A percentile compares a stretch with the other conserved stretches of the same genome.
Conservation (phyloP, 2,113 vertebrate species). For the Hucho hucho region DNA sequence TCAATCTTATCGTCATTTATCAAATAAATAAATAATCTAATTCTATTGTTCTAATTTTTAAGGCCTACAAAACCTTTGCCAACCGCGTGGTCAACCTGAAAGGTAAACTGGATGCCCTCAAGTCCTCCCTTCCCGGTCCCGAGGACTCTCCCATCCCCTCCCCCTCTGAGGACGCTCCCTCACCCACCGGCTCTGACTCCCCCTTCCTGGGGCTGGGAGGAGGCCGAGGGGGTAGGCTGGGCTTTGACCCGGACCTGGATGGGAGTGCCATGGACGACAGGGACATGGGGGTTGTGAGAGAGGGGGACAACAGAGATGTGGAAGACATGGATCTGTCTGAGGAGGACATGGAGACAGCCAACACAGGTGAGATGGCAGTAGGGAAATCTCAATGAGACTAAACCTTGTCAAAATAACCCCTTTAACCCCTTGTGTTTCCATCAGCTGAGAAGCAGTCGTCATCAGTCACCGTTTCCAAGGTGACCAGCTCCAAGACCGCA, state of each 20-base stretch:
- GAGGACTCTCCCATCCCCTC: conserved; percentile 95
- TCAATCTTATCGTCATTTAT: too few species aligned
- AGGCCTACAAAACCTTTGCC: conserved; percentile 97
- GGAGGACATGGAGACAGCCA: conserved; percentile 81
- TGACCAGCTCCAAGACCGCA: conserved; percentile 36
- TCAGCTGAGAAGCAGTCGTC: conserved; percentile 75
- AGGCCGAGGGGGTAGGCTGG: conserved; percentile 42
- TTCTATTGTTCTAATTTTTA: too few species aligned
- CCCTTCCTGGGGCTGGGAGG: conserved; percentile 84
- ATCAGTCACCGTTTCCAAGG: conserved; percentile 53
- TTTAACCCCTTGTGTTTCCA: not conserved
- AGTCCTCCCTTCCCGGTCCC: conserved; percentile 85
- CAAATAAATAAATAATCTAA: too few species aligned
- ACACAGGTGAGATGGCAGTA: conserved; percentile 69
- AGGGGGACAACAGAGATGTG: conserved; percentile 80
- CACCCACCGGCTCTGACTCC: conserved; percentile 92
- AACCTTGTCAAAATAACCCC: too few species aligned
- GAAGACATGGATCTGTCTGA: conserved; percentile 98
- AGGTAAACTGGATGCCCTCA: conserved; percentile 93
- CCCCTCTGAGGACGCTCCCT: conserved; percentile 91
- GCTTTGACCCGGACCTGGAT: conserved; percentile 65
- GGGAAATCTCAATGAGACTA: not conserved
- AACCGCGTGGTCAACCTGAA: conserved; percentile 93
- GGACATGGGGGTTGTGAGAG: conserved; percentile 28
- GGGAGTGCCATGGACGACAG: conserved; percentile 70